A percentile compares a stretch with the other conserved stretches of the same genome.
Conservation (phyloP, 2,888 invertebrate species). For the Amphiduros pacificus region DNA sequence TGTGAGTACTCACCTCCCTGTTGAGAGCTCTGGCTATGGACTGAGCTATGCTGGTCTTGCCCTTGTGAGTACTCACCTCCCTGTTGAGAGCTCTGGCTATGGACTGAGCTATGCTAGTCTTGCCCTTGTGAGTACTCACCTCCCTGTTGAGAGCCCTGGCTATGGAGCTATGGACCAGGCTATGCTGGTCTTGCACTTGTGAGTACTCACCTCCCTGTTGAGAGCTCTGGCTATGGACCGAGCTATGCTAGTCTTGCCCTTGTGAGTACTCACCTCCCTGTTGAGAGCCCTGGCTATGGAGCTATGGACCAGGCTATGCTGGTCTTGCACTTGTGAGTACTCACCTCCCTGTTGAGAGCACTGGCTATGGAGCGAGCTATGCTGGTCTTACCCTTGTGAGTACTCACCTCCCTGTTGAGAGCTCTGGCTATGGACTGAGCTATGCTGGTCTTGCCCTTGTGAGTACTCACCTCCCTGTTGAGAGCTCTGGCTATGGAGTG, state of each 20-base stretch:
- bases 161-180: too few relatives aligned
- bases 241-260: constrained; percentile 76
- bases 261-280: too few relatives aligned
- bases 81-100: constrained; percentile 93
- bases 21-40: constrained; percentile 94
- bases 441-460: constrained; percentile 77
- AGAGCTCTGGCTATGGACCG: constrained; percentile 92
- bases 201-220: constrained; percentile 74
- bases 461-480: constrained; percentile 74
- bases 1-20: constrained; percentile 72
- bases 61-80: constrained; percentile 72
- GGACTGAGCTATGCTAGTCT: constrained; percentile 74
- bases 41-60: constrained; percentile 75
- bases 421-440: constrained; percentile 92
- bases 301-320: too few relatives aligned
- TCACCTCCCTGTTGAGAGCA: constrained; percentile 82
- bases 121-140: too few relatives aligned
- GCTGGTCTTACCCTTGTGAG: constrained; percentile 82
- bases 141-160: too few relatives aligned
- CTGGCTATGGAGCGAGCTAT: constrained; percentile 86
- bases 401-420: constrained; percentile 76
- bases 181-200: too few relatives aligned
- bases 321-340: too few relatives aligned
- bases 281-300: too few relatives aligned
- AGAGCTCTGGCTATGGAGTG: constrained; percentile 92